Conservation (phyloP, 2,888 invertebrate genomes). For the Willowsia nigromaculata region DNA sequence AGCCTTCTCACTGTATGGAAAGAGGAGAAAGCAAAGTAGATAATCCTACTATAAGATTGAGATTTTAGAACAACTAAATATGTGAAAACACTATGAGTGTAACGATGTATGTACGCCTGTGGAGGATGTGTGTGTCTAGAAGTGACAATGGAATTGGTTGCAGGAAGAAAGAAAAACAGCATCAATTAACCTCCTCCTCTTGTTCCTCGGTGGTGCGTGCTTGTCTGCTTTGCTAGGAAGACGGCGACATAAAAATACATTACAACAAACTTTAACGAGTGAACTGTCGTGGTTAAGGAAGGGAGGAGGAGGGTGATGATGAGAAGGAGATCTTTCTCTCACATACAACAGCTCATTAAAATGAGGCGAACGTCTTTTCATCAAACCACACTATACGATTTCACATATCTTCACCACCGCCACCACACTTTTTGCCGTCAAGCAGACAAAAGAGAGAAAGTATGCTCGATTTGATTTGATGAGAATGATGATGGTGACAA, state of each 20-base stretch:
- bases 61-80: not conserved
- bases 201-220: not conserved
- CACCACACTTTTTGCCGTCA: not conserved
- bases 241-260: not conserved
- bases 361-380: not conserved
- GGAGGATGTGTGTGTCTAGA: not conserved
- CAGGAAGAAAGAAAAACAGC: not conserved
- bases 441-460: not conserved
- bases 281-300: not conserved
- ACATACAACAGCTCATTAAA: not conserved
- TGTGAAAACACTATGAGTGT: too few species aligned
- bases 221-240: not conserved
- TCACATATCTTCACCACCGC: not conserved
- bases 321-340: not conserved
- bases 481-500: not conserved
- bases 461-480: conserved; percentile 36
- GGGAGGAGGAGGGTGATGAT: not conserved
- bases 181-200: conserved; percentile 3
- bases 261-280: not conserved
- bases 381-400: not conserved
- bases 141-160: not conserved
- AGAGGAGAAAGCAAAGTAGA: not conserved
- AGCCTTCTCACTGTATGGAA: not conserved
- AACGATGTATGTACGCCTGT: too few species aligned
- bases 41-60: not conserved